These are phyloP conservation scores for Drosophila lini DNA, from an alignment of 1,140 invertebrate species.

Conservation along the genomic window DNA sequence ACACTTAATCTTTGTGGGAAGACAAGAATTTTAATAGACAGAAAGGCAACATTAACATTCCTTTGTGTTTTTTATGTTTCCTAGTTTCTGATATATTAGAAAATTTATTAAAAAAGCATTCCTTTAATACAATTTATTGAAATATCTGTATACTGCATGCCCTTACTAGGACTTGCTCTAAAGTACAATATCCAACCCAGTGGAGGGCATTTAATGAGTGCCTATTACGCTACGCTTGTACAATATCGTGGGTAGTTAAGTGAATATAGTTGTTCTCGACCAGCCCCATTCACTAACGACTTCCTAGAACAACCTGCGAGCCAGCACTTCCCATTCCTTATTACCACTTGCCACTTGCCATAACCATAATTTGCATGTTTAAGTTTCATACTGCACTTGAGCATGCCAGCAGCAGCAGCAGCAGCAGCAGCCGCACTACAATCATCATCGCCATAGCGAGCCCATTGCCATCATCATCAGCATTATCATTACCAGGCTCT, in stretches of 20 bases:
- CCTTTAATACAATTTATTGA: not conserved
- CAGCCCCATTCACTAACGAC: conserved; percentile 17
- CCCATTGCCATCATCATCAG: conserved; percentile 13
- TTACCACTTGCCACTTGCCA: conserved; percentile 8
- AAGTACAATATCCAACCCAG: not conserved
- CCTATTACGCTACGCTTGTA: conserved; percentile 3
- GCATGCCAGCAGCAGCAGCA: conserved; percentile 10
- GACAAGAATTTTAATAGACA: conserved; percentile 1
- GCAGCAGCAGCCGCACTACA: not conserved
- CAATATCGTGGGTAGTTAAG: conserved; percentile 7
- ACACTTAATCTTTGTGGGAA: not conserved
- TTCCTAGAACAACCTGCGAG: conserved; percentile 35
- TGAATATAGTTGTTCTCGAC: conserved; percentile 41
- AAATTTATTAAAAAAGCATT: not conserved
- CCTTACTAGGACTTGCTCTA: not conserved
- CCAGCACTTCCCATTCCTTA: not conserved
- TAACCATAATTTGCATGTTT: conserved; percentile 55
- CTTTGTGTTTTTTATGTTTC: not conserved
- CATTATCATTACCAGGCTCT: conserved; percentile 17
- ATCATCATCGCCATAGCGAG: conserved; percentile 12
- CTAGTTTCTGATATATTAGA: too few relatives aligned
- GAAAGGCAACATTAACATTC: not conserved
- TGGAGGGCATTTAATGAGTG: conserved; percentile 6
- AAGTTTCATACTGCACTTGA: conserved; percentile 41
- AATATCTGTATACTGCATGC: not conserved